phyloP scores from a whole-genome alignment of 2,113 vertebrate genomes.

The Centrocercus urophasianus region DNA sequence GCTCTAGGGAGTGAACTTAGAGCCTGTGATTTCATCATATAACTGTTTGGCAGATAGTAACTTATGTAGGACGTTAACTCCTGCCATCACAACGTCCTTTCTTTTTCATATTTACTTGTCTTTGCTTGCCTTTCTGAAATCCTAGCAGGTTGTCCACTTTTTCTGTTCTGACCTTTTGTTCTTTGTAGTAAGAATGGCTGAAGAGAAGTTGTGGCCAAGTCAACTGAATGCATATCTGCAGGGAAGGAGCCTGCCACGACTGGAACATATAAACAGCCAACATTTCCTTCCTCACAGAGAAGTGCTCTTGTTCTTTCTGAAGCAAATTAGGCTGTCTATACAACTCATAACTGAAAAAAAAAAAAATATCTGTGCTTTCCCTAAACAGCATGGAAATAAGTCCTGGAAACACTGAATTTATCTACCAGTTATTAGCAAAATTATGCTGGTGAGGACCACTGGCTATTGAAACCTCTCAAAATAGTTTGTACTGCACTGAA shows the following conservation, averaged over 20 bases:
- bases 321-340: not conserved
- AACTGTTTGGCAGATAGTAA: fast-evolving
- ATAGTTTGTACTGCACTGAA: not conserved
- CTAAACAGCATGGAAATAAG: not conserved
- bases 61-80: not conserved
- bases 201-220: not conserved
- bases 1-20: not conserved
- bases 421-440: not conserved
- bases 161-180: not conserved
- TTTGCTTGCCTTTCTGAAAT: not conserved
- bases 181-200: not conserved
- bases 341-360: not conserved
- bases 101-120: constrained; percentile 1
- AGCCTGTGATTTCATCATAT: not conserved
- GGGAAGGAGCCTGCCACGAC: not conserved
- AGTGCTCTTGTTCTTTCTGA: not conserved
- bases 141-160: not conserved
- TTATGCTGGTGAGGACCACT: not conserved
- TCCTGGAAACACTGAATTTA: not conserved
- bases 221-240: not conserved
- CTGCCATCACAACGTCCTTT: not conserved
- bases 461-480: not conserved
- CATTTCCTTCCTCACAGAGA: not conserved
- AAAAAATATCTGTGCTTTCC: not conserved
- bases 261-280: not conserved